Evolutionary conservation across 1,140 invertebrate species (phyloP).

Genomic region (Atta texana): DNA sequence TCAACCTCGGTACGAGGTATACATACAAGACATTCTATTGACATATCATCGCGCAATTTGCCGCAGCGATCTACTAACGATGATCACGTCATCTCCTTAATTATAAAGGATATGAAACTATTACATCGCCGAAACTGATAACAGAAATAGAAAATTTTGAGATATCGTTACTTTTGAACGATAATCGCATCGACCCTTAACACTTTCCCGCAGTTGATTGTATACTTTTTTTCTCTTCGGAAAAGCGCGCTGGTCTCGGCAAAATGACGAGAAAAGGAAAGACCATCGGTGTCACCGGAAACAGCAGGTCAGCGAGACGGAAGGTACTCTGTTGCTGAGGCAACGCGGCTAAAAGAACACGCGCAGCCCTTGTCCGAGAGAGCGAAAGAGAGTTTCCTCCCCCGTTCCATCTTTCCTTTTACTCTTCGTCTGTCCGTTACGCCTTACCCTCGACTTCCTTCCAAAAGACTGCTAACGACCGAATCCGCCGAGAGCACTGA

Average conservation of each 20-base stretch:
- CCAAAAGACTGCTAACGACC: constrained; percentile 66
- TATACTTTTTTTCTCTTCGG: constrained; percentile 40
- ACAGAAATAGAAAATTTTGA: constrained; percentile 33
- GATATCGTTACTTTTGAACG: constrained; percentile 58
- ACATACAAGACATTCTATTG: neutral
- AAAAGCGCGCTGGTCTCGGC: constrained; percentile 50
- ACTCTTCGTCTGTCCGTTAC: constrained; percentile 38
- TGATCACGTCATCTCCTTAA: constrained; percentile 20
- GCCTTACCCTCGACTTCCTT: constrained; percentile 28
- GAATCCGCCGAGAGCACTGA: constrained; percentile 43
- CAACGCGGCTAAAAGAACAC: constrained; percentile 78
- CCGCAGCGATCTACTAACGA: neutral
- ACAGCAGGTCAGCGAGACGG: constrained; percentile 79
- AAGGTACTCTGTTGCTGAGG: constrained; percentile 82
- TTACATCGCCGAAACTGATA: neutral
- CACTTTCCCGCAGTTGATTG: constrained; percentile 19
- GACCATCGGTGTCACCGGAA: constrained; percentile 79
- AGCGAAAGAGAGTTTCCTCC: constrained; percentile 54
- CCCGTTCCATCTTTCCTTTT: constrained; percentile 59
- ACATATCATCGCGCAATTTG: constrained; percentile 49
- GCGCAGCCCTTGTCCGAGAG: constrained; percentile 52
- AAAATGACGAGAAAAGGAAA: constrained; percentile 72
- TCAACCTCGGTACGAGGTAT: constrained; percentile 11
- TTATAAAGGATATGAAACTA: constrained; percentile 10
- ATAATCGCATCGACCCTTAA: constrained; percentile 66